These are phyloP conservation scores for Protodeltote pygarga DNA, from an alignment of 2,888 invertebrate species.

Conservation along the genomic window DNA sequence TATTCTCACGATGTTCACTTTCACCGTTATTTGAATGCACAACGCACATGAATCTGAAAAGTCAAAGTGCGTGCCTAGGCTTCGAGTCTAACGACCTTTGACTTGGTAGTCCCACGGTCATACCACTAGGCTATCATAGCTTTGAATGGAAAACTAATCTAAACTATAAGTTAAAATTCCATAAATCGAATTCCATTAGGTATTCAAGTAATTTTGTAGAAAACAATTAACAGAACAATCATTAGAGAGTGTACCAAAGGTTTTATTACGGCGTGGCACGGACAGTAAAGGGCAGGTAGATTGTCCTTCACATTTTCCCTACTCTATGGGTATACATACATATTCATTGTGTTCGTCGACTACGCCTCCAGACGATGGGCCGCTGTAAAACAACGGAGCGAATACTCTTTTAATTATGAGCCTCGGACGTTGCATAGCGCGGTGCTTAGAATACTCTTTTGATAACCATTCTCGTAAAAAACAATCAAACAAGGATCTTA, in stretches of 20 bases:
- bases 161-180: no score
- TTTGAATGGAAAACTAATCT: no score
- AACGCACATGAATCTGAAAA: no score
- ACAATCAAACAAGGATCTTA: constrained; percentile 57
- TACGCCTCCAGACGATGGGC: constrained; percentile 65
- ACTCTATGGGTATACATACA: constrained; percentile 58
- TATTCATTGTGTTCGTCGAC: constrained; percentile 60
- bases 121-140: no score
- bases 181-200: background rate
- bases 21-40: no score
- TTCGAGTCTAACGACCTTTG: no score
- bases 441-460: constrained; percentile 69
- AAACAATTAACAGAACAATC: constrained; percentile 33
- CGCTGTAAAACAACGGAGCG: constrained; percentile 70
- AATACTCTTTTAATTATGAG: constrained; percentile 74
- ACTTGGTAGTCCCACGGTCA: no score
- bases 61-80: no score
- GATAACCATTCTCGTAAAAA: constrained; percentile 55
- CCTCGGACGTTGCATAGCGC: constrained; percentile 61
- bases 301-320: constrained; percentile 59
- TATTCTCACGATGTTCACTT: no score
- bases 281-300: constrained; percentile 52
- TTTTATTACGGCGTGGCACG: constrained; percentile 28
- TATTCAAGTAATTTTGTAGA: constrained; percentile 8
- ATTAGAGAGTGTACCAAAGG: constrained; percentile 12